These are phyloP conservation scores for Megatriorchis doriae DNA, from an alignment of 2,113 vertebrate genomes.

Conservation along the genomic window DNA sequence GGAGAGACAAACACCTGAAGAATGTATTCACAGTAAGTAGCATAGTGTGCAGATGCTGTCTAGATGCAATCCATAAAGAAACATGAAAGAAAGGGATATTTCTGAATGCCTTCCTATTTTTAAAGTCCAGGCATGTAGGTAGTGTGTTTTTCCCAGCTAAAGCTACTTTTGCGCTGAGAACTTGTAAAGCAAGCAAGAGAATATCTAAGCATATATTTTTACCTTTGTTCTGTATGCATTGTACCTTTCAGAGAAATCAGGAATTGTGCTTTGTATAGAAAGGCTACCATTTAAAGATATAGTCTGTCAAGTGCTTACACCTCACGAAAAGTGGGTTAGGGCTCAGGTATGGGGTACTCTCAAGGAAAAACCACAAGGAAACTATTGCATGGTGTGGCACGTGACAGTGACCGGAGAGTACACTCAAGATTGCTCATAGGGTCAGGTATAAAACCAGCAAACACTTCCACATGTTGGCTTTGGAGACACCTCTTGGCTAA, in stretches of 20 bases:
- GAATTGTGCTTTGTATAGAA: not conserved
- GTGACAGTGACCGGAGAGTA: not conserved
- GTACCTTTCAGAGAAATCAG: not conserved
- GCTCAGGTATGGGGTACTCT: not conserved
- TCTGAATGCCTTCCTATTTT: not conserved
- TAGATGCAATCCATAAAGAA: not conserved
- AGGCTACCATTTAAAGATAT: not conserved
- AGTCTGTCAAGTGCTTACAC: not conserved
- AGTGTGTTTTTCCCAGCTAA: not conserved
- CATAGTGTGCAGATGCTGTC: not conserved
- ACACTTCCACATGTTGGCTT: not conserved
- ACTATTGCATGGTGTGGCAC: not conserved
- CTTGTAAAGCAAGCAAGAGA: not conserved
- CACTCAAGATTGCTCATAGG: not conserved
- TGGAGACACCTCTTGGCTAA: not conserved
- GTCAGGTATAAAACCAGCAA: not conserved
- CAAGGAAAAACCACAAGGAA: not conserved
- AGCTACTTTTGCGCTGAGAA: not conserved
- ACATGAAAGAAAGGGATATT: not conserved
- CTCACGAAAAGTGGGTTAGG: not conserved
- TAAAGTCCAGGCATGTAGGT: not conserved
- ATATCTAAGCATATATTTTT: not conserved
- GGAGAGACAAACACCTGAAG: not conserved
- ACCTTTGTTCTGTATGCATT: not conserved
- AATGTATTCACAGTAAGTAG: not conserved